These are phyloP conservation scores for Drosophila quinaria DNA, from an alignment of 2,888 invertebrate genomes.

Conservation along the genomic window DNA sequence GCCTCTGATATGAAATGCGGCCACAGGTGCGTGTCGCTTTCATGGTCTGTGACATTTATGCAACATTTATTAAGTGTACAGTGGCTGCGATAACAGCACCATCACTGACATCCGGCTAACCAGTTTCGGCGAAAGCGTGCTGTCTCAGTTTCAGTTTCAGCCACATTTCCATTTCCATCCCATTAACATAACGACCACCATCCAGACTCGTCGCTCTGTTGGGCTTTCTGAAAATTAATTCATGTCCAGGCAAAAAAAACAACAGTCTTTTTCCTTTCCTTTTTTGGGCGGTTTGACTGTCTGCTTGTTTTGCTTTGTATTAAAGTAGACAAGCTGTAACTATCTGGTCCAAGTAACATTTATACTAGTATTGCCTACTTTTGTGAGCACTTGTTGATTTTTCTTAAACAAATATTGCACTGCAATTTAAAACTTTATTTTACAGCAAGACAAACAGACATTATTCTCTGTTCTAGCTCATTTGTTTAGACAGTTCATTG, in stretches of 20 bases:
- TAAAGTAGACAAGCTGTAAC: slow-evolving; percentile 6
- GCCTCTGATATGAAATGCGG: slow-evolving; percentile 3
- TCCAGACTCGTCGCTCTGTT: background rate
- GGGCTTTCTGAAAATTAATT: slow-evolving; percentile 15
- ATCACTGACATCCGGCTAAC: slow-evolving; percentile 2
- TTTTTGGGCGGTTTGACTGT: background rate
- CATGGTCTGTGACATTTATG: slow-evolving; percentile 61
- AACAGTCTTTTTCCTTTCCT: slow-evolving; percentile 1
- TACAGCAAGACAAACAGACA: background rate
- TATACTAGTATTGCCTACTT: slow-evolving; percentile 42
- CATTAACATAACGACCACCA: slow-evolving; percentile 6
- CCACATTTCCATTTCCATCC: slow-evolving; percentile 14
- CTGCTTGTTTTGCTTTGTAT: slow-evolving; percentile 20
- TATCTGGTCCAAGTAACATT: background rate
- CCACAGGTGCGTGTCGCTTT: slow-evolving; percentile 55
- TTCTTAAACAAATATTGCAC: slow-evolving; percentile 3
- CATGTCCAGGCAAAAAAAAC: slow-evolving; percentile 12
- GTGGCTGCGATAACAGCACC: slow-evolving; percentile 37
- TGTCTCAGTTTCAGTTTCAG: background rate
- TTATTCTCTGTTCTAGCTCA: background rate
- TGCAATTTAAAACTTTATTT: background rate
- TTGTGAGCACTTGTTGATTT: slow-evolving; percentile 41
- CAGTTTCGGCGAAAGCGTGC: slow-evolving; percentile 2
- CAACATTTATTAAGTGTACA: slow-evolving; percentile 66
- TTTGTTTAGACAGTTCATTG: background rate